phyloP scores from a whole-genome alignment of 1,140 invertebrate genomes.

The Drosophila lacteicornis region DNA sequence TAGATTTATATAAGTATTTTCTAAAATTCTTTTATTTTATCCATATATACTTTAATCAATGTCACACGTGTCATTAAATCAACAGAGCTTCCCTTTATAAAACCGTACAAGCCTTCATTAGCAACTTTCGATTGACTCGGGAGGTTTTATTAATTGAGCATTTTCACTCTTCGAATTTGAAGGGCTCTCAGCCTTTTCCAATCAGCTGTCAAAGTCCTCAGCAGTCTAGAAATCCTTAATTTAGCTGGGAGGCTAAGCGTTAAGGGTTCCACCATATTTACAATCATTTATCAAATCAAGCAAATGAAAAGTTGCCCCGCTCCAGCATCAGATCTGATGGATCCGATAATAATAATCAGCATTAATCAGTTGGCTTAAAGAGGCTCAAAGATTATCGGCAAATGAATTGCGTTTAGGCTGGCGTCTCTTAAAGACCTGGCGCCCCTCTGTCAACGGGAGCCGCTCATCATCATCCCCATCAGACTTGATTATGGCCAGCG shows the following conservation, averaged over 20 bases:
- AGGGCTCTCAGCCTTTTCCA: background rate
- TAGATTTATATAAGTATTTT: background rate
- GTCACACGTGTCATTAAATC: background rate
- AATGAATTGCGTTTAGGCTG: slow-evolving; percentile 57
- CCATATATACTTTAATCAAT: background rate
- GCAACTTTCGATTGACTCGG: background rate
- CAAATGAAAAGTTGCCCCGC: slow-evolving; percentile 58
- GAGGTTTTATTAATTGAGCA: slow-evolving; percentile 44
- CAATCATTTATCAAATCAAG: slow-evolving; percentile 69
- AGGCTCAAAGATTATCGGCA: slow-evolving; percentile 68
- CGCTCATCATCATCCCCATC: slow-evolving; percentile 32
- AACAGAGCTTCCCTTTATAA: background rate
- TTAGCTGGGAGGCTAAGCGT: background rate
- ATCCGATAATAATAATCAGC: slow-evolving; percentile 69
- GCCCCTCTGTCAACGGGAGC: slow-evolving; percentile 49
- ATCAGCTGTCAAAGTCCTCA: slow-evolving; percentile 27
- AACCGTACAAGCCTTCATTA: background rate
- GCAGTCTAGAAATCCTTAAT: slow-evolving; percentile 35
- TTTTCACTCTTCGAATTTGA: slow-evolving; percentile 2
- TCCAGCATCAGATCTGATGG: slow-evolving; percentile 7
- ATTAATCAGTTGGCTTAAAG: slow-evolving; percentile 74
- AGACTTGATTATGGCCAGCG: slow-evolving; percentile 30
- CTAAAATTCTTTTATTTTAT: background rate
- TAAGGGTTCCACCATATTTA: slow-evolving; percentile 55
- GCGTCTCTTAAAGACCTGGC: slow-evolving; percentile 12